These are phyloP conservation scores for Gallinago paraguaiae DNA, from an alignment of 2,113 vertebrate species.

Conservation along the genomic window DNA sequence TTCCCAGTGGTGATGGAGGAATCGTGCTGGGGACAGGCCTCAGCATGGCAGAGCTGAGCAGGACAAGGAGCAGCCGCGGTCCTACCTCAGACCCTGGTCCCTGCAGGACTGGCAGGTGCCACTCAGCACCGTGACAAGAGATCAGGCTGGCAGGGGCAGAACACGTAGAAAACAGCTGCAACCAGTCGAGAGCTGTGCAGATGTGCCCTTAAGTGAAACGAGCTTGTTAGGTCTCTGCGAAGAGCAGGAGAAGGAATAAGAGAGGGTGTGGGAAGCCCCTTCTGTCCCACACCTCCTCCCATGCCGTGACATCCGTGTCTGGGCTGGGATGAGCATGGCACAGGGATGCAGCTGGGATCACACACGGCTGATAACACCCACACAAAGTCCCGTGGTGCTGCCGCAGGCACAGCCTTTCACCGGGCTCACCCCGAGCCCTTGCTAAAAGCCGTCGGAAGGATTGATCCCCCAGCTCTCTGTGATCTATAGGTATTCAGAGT, in stretches of 20 bases:
- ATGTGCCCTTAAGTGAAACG: neutral
- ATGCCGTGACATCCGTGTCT: rapidly evolving
- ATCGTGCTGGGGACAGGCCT: neutral
- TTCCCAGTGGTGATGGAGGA: neutral
- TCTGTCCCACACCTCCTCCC: neutral
- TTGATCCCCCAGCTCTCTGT: rapidly evolving
- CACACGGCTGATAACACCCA: neutral
- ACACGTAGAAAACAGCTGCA: rapidly evolving
- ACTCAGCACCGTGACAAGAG: neutral
- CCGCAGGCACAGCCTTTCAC: neutral
- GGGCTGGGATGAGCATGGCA: neutral
- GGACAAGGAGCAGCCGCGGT: neutral
- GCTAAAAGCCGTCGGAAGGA: neutral
- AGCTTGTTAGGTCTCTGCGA: neutral
- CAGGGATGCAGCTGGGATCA: neutral
- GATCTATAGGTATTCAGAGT: neutral
- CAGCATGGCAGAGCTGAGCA: neutral
- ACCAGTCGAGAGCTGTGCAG: neutral
- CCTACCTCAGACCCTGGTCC: neutral
- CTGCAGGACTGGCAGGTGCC: neutral
- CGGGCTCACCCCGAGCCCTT: neutral
- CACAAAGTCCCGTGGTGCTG: rapidly evolving
- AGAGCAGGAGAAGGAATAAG: neutral
- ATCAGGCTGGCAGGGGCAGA: neutral
- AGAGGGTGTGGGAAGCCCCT: neutral